These are phyloP conservation scores for Caenorhabditis remanei DNA, from an alignment of 1,140 invertebrate genomes.

Conservation along the genomic window DNA sequence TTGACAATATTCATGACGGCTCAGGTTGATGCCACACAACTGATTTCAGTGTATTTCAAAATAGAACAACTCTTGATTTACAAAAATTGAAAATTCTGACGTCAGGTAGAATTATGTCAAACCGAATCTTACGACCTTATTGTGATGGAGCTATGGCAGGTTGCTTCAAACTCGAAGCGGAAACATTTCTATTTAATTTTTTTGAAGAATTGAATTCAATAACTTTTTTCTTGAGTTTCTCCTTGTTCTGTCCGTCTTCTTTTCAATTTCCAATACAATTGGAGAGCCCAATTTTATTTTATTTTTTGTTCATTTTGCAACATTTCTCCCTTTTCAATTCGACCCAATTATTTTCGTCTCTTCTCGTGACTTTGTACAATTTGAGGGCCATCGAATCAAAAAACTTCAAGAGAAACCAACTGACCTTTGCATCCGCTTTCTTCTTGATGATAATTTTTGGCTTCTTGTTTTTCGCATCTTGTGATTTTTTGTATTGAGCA, in stretches of 20 bases:
- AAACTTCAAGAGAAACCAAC: slow-evolving; percentile 14
- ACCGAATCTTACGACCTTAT: no score
- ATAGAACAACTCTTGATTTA: no score
- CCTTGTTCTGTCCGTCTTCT: background rate
- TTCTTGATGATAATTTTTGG: slow-evolving; percentile 70
- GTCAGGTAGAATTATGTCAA: no score
- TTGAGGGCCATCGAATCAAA: background rate
- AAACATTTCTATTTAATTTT: background rate
- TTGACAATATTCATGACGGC: no score
- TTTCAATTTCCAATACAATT: background rate
- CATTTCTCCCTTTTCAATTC: background rate
- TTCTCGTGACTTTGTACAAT: background rate
- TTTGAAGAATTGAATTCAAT: background rate
- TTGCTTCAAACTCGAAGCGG: background rate
- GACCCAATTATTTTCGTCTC: background rate
- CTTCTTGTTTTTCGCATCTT: slow-evolving; percentile 70
- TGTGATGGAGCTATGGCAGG: no score
- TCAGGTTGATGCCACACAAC: no score
- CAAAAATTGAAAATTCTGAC: no score
- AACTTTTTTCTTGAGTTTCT: slow-evolving; percentile 3
- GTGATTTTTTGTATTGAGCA: slow-evolving; percentile 65
- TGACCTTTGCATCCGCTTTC: slow-evolving; percentile 74
- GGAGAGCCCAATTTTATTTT: background rate
- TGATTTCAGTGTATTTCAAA: no score
- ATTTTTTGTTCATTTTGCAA: background rate